Evolutionary conservation across 2,888 invertebrate species (phyloP).

Genomic region (Salticus scenicus): DNA sequence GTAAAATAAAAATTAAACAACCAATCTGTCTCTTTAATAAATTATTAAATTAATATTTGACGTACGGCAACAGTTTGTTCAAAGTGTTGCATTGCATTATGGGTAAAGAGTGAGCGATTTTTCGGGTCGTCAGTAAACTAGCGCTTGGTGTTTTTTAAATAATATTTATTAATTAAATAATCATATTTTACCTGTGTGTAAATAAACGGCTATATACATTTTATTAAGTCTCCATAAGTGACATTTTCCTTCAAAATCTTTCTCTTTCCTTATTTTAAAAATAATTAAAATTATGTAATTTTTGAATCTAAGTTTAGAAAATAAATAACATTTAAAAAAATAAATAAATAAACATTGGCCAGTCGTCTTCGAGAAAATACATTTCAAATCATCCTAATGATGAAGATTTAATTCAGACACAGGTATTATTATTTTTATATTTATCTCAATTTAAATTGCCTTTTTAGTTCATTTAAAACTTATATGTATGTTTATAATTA

Average conservation of each 20-base stretch:
- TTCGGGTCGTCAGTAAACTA: slow-evolving; percentile 51
- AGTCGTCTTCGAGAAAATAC: slow-evolving; percentile 22
- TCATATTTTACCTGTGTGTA: slow-evolving; percentile 15
- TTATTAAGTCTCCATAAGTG: no score
- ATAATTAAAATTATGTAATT: slow-evolving; percentile 53
- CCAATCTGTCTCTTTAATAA: no score
- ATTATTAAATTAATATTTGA: no score
- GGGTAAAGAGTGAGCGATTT: slow-evolving; percentile 55
- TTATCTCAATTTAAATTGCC: no score
- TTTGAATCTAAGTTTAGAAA: slow-evolving; percentile 1
- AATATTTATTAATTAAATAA: slow-evolving; percentile 21
- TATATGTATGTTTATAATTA: no score
- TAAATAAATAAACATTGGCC: slow-evolving; percentile 35
- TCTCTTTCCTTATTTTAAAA: no score
- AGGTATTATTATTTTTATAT: slow-evolving; percentile 32
- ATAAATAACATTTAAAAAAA: no score
- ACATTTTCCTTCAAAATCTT: no score
- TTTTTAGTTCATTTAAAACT: no score
- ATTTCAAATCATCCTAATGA: slow-evolving; percentile 6
- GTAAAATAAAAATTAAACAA: no score
- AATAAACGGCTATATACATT: no score
- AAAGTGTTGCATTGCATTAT: slow-evolving; percentile 31
- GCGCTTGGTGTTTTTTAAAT: slow-evolving; percentile 48
- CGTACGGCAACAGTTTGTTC: background rate
- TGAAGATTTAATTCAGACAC: slow-evolving; percentile 48